These are phyloP conservation scores for Pristiophorus japonicus DNA, from an alignment of 2,113 vertebrate species.

Conservation along the genomic window DNA sequence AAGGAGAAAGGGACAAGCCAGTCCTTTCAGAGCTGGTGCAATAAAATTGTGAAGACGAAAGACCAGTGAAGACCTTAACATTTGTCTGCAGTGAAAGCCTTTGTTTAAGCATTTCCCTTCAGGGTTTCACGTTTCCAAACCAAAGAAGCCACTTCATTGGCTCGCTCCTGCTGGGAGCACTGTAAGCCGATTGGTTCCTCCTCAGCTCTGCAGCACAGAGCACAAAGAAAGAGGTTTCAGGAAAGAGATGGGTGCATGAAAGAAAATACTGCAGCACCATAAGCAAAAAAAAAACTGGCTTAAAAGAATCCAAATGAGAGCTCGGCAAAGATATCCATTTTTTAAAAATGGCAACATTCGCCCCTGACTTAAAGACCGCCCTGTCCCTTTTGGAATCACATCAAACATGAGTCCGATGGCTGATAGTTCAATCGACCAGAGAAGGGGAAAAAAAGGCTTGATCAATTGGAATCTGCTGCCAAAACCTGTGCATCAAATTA, in stretches of 20 bases:
- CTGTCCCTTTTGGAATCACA: not conserved
- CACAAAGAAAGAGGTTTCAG: conserved; percentile 26
- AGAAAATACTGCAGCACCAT: conserved; percentile 23
- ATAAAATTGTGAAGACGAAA: conserved; percentile 67
- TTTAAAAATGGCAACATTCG: not conserved
- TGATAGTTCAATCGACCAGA: conserved; percentile 33
- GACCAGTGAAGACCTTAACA: conserved; percentile 64
- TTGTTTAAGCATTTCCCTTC: conserved; percentile 58
- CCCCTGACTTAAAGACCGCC: not conserved
- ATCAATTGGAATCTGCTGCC: conserved; percentile 40
- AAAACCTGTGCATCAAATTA: conserved; percentile 42
- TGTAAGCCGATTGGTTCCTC: conserved; percentile 49
- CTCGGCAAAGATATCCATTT: not conserved
- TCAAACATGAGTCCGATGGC: not conserved
- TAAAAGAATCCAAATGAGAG: not conserved
- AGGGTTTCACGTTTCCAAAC: conserved; percentile 53
- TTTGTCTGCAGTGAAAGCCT: conserved; percentile 64
- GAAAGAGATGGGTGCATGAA: conserved; percentile 35
- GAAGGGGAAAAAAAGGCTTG: conserved; percentile 21
- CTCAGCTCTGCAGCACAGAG: conserved; percentile 39
- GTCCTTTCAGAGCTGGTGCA: conserved; percentile 55
- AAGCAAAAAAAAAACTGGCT: not conserved
- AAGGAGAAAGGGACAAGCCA: conserved; percentile 63
- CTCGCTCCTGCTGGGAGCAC: conserved; percentile 40
- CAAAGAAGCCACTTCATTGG: conserved; percentile 49